Base-by-base conservation (phyloP, 2,888 invertebrate species). In the Cerastoderma edule region DNA sequence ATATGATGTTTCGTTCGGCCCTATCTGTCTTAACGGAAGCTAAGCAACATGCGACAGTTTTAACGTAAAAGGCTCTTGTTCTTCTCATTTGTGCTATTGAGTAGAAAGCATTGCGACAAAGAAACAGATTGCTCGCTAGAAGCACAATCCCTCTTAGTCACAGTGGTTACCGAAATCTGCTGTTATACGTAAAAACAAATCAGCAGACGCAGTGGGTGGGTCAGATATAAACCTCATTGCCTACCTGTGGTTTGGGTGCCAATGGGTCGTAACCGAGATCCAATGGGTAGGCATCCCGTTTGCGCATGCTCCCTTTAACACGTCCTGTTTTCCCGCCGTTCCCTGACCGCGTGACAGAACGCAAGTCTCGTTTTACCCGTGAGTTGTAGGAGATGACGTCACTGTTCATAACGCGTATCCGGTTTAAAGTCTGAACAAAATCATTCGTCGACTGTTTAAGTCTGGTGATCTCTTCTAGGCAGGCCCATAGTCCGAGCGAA, bases 401-500 rank as follows among this genome's bases (percentile, higher is more conserved):
- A 10, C 33, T n/a, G n/a, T 50, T 27, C 28, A 66, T 53, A 16
- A 50, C 22, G 33, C 19, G 19, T 32, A 66, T 53, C 28, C 16
- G 5, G 13, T 48, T 33, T 24, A 74, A 30, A 4, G 68, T 57
- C 6, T 67, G 65, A 10, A 63, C 44, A 35, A 70, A 32, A 22
- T 30, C 28, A 50, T 70, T 39, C 6, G 75, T 71, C 1, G 70
- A 57, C n/a, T 66, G 57, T 50, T 70, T 70, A 24, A 75, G 60
- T 54, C 54, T 70, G 22, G 53, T 48, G 10, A 75, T 67, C 46
- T 75, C 75, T 6, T 70, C 44, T 19, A 70, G 28, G 54, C 75
- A 75, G 24, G 63, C 50, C 75, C 70, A 70, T 60, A 75, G 32
- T 13, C 75, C 75, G 13, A 75, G 30, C 0, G 75, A 70, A 22